Evolutionary conservation across 2,888 invertebrate genomes (phyloP), one percentile per base, ranked within the genome.

Genomic region (Tiliacea citrago): DNA sequence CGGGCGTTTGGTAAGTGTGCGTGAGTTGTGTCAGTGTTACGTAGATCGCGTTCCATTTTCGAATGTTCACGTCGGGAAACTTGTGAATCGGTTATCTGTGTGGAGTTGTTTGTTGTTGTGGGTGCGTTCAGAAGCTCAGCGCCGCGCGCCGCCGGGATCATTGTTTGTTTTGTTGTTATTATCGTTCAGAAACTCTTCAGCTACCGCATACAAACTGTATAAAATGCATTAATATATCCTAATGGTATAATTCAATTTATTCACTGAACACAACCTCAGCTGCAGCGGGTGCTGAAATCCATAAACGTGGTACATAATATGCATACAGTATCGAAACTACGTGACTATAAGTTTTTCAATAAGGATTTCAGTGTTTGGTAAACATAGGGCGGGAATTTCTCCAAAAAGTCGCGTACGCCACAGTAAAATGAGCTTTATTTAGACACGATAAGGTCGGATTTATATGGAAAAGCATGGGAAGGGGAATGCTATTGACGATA

Each of bases 121-220:
- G 90, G 92, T 89, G 93, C 92, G 93, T 91, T 91, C 90, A 86
- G 90, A 86, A 91, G 89, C 90, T 88, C 89, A 88, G 89, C 68
- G 53, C 58, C 75, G 67, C 63, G 88, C 90, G 90, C 89, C 88
- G 75, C 90, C 78, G 74, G 74, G 70, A 88, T 91, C 91, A 92
- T 93, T 94, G 94, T 94, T 95, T 95, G 94, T 95, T 95, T 96
- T 95, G 95, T 92, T 93, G 91, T 94, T 95, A 94, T 93, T 92
- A 93, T 93, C 91, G 92, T 91, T 91, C 90, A 87, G 91, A 88
- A 91, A 91, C 90, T 91, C 89, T 85, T 79, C 76, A 85, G 86
- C 84, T 84, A 88, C 76, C 86, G 90, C 90, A 89, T 85, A 81
- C 79, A 78, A 49, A 68, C 68, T 71, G 76, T n/a, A n/a, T n/a